Conservation (phyloP, 2,888 invertebrate species). For the Pyralis farinalis region DNA sequence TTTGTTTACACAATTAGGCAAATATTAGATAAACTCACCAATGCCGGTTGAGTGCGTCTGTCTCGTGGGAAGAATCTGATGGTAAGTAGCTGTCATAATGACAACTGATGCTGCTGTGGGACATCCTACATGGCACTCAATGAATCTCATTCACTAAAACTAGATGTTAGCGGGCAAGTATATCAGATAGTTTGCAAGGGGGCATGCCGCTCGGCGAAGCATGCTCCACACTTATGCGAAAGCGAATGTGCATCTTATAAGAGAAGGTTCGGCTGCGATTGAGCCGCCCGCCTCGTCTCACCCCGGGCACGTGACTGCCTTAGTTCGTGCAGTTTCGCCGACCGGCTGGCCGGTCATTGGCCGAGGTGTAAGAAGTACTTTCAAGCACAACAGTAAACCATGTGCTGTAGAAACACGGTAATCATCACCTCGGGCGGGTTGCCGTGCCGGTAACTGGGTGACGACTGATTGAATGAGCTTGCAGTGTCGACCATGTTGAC, state of each 20-base stretch:
- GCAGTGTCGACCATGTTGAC: conserved; percentile 45
- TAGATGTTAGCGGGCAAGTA: conserved; percentile 48
- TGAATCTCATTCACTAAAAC: conserved; percentile 58
- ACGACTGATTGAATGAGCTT: conserved; percentile 45
- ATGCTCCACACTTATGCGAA: conserved; percentile 73
- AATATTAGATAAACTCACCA: conserved; percentile 53
- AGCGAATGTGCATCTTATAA: conserved; percentile 76
- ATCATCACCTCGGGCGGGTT: conserved; percentile 48
- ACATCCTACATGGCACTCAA: conserved; percentile 78
- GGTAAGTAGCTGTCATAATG: conserved; percentile 76
- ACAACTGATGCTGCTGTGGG: conserved; percentile 76
- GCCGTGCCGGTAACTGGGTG: conserved; percentile 34
- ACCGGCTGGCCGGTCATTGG: conserved; percentile 75
- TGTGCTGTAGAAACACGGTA: conserved; percentile 61
- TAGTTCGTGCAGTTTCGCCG: conserved; percentile 62
- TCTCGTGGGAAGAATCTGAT: conserved; percentile 74
- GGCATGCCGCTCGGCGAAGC: conserved; percentile 68
- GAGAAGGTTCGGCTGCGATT: conserved; percentile 71
- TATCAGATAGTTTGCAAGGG: conserved; percentile 47
- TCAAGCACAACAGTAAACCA: conserved; percentile 51
- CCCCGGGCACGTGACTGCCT: conserved; percentile 80
- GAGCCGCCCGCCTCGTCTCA: conserved; percentile 75
- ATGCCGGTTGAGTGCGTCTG: conserved; percentile 74
- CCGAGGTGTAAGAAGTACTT: conserved; percentile 60
- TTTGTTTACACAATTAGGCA: background rate